These are phyloP conservation scores for Orientallactaga sibirica DNA, from an alignment of 2,797 vertebrate species.

Conservation along the genomic window DNA sequence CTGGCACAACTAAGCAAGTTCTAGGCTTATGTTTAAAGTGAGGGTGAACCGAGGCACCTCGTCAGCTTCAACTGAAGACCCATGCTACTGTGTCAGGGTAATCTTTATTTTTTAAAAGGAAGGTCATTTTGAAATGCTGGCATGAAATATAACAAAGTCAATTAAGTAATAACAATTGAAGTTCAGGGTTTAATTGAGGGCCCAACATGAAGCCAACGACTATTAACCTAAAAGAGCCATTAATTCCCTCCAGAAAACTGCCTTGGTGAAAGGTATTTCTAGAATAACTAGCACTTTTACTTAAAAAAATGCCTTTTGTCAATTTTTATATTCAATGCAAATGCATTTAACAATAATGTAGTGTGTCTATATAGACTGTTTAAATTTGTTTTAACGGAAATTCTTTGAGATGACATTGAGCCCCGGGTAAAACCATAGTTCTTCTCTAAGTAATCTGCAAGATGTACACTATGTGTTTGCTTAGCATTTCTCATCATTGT, in stretches of 20 bases:
- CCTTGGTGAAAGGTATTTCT: conserved; percentile 81
- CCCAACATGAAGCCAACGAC: conserved; percentile 86
- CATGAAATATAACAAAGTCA: conserved; percentile 88
- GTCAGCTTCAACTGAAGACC: conserved; percentile 69
- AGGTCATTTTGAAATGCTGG: conserved; percentile 86
- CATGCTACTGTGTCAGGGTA: conserved; percentile 73
- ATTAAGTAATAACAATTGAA: conserved; percentile 88
- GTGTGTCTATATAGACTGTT: neutral
- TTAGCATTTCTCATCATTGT: neutral
- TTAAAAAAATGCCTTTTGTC: conserved; percentile 33
- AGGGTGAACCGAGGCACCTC: conserved; percentile 10
- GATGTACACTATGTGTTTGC: neutral
- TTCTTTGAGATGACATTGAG: conserved; percentile 29
- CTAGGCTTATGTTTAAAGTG: conserved; percentile 41
- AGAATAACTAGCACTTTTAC: conserved; percentile 46
- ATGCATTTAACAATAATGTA: conserved; percentile 52
- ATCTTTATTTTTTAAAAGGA: conserved; percentile 81
- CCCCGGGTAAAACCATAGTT: conserved; percentile 11
- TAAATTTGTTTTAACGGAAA: conserved; percentile 54
- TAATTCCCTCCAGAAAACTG: conserved; percentile 84
- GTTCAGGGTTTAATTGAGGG: conserved; percentile 88
- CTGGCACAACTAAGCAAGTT: conserved; percentile 73
- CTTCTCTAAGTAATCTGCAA: conserved; percentile 28
- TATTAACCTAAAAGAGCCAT: conserved; percentile 86
- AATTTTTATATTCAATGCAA: conserved; percentile 59